A percentile compares a stretch with the other conserved stretches of the same genome.
phyloP scores from a whole-genome alignment of 2,888 invertebrate species.

The Diplazon laetatorius region DNA sequence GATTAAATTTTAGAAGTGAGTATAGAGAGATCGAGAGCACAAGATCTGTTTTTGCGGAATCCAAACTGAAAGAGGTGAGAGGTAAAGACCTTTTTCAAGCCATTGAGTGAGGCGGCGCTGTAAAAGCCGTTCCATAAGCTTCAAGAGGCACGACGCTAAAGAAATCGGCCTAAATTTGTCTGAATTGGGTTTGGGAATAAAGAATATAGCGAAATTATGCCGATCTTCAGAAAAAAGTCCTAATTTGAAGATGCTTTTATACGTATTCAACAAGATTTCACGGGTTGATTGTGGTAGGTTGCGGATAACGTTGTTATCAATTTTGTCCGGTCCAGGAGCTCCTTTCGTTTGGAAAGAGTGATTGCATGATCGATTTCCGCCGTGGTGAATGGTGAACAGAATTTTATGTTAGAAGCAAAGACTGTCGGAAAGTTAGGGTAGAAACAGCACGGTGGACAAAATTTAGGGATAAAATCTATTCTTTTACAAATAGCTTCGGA shows the following conservation, averaged over 20 bases:
- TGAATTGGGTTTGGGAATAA: slow-evolving; percentile 20
- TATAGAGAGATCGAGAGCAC: slow-evolving; percentile 3
- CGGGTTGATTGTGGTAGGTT: neutral
- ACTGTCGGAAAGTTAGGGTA: neutral
- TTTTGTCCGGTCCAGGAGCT: slow-evolving; percentile 26
- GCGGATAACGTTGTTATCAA: slow-evolving; percentile 14
- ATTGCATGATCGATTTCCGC: slow-evolving; percentile 14
- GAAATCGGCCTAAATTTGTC: slow-evolving; percentile 37
- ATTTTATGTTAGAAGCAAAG: neutral
- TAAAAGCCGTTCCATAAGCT: slow-evolving; percentile 25
- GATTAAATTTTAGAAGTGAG: slow-evolving; percentile 5
- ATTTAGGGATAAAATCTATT: neutral
- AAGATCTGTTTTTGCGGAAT: slow-evolving; percentile 29
- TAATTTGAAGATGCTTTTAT: neutral
- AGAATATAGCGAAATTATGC: slow-evolving; percentile 5
- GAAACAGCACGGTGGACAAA: slow-evolving; percentile 2
- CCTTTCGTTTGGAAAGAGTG: neutral
- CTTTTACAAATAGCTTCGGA: neutral
- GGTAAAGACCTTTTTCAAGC: slow-evolving; percentile 9
- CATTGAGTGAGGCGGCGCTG: slow-evolving; percentile 16
- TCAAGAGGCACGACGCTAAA: slow-evolving; percentile 30
- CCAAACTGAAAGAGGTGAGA: slow-evolving; percentile 21
- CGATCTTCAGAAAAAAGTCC: neutral
- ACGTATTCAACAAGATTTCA: neutral
- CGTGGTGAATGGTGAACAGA: neutral